Evolutionary conservation across 2,888 invertebrate species (phyloP).

Genomic region (Norana najaformis): DNA sequence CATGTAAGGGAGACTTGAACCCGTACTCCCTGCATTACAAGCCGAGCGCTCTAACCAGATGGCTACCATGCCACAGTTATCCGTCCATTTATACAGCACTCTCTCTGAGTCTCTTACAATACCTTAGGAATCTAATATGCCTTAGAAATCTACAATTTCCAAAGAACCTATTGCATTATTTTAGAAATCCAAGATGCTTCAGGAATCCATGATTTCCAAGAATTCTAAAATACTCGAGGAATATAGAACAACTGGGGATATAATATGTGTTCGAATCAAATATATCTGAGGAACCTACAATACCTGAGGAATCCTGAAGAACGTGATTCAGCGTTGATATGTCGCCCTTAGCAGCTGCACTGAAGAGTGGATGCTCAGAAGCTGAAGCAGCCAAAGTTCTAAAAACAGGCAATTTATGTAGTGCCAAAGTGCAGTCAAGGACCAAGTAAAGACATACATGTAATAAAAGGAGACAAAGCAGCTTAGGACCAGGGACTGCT

Average conservation of each 20-base stretch:
- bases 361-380: not conserved
- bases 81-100: no score
- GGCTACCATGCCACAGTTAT: no score
- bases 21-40: no score
- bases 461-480: no score
- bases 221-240: not conserved
- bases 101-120: no score
- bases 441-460: not conserved
- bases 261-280: no score
- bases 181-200: not conserved
- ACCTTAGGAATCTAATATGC: not conserved
- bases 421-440: not conserved
- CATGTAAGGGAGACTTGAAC: no score
- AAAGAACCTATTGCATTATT: not conserved
- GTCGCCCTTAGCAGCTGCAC: not conserved
- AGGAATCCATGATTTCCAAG: not conserved
- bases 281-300: not conserved
- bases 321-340: not conserved
- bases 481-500: no score
- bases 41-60: no score
- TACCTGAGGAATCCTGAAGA: conserved; percentile 8
- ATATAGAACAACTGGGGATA: not conserved
- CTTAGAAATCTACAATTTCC: not conserved
- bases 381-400: not conserved
- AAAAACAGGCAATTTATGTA: not conserved